Conservation (phyloP, 2,797 vertebrate genomes). For the Poeciliopsis presidionis region DNA sequence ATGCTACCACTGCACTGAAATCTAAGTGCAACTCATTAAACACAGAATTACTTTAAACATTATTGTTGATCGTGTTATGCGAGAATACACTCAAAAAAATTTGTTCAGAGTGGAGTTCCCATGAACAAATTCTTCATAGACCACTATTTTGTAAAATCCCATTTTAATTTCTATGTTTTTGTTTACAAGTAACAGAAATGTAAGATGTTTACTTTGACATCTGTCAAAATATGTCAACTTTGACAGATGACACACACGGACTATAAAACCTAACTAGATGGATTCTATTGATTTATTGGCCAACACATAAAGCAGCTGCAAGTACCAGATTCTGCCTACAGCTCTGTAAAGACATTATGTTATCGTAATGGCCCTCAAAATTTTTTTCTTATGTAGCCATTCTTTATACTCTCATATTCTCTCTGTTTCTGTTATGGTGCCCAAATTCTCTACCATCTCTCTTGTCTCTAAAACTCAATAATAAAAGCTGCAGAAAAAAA, state of each 20-base stretch:
- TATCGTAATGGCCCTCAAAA: conserved; percentile 13
- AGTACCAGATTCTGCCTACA: not conserved
- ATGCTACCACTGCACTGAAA: not conserved
- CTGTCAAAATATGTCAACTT: too few relatives aligned
- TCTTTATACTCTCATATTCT: conserved; percentile 18
- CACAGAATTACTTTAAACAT: not conserved
- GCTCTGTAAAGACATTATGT: not conserved
- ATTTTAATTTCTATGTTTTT: not conserved
- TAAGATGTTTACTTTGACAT: not conserved
- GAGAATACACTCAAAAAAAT: too few relatives aligned
- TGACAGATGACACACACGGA: too few relatives aligned
- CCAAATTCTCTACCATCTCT: not conserved
- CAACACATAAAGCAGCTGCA: too few relatives aligned
- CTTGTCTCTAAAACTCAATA: conserved; percentile 47
- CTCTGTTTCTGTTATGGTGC: not conserved
- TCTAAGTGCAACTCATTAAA: not conserved
- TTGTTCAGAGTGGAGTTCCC: not conserved
- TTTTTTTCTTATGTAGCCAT: conserved; percentile 23
- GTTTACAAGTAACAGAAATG: not conserved
- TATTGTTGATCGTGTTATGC: not conserved
- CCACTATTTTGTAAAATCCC: not conserved
- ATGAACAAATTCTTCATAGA: not conserved
- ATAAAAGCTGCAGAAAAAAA: conserved; percentile 51
- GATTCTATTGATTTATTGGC: too few relatives aligned
- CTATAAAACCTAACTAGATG: too few relatives aligned